Conservation (phyloP, 2,797 vertebrate genomes). For the Trachurus trachurus region DNA sequence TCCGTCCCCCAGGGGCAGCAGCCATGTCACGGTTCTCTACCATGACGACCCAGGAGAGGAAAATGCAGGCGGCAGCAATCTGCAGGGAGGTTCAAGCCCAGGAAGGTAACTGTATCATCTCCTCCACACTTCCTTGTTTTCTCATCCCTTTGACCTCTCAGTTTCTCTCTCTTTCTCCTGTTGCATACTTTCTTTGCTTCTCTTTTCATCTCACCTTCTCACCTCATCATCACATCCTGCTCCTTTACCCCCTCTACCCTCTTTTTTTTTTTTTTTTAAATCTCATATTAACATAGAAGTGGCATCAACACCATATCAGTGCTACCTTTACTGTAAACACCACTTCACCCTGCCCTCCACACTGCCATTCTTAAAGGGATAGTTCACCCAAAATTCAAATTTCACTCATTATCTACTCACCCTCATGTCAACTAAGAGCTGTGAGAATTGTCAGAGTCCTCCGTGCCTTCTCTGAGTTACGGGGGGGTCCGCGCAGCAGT, state of each 20-base stretch:
- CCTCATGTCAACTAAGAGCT: no score
- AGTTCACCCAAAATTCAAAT: no score
- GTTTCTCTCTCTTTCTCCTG: slow-evolving; percentile 16
- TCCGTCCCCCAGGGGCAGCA: slow-evolving; percentile 72
- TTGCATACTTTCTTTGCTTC: slow-evolving; percentile 26
- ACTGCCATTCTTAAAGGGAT: slow-evolving; percentile 7
- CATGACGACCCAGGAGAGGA: slow-evolving; percentile 91
- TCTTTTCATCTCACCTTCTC: background rate
- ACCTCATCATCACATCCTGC: background rate
- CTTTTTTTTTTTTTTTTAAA: background rate
- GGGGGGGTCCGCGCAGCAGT: no score
- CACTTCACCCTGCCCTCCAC: background rate
- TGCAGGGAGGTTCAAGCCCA: slow-evolving; percentile 91
- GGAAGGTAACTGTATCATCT: slow-evolving; percentile 85
- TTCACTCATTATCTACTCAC: no score
- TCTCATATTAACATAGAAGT: background rate
- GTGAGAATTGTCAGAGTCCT: no score
- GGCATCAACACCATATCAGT: slow-evolving; percentile 13
- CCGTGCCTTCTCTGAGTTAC: no score
- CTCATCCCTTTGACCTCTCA: slow-evolving; percentile 17
- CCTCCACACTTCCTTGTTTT: slow-evolving; percentile 41
- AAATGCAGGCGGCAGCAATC: slow-evolving; percentile 93
- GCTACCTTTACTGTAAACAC: slow-evolving; percentile 23
- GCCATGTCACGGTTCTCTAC: slow-evolving; percentile 91
- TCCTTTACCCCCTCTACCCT: background rate